Evolutionary conservation across 1,140 invertebrate species (phyloP).

Genomic region (Dufourea novaeangliae): DNA sequence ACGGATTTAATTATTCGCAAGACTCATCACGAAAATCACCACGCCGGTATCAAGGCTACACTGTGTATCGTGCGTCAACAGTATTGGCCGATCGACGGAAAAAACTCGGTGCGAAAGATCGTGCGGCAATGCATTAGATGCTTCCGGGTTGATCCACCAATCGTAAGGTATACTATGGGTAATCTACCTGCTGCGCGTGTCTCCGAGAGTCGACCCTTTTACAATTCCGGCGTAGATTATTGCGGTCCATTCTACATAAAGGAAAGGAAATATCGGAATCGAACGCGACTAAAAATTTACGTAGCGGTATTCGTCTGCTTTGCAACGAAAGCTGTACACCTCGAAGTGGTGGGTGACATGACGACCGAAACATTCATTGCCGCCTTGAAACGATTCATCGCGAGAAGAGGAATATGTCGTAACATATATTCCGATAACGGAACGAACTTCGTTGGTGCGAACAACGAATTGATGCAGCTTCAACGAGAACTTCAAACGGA

Average conservation of each 20-base stretch:
- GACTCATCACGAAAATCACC: not conserved
- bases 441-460: not conserved
- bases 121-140: not conserved
- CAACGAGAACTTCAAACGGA: not conserved
- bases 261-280: not conserved
- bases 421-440: conserved; percentile 13
- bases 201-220: not conserved
- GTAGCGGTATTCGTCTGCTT: conserved; percentile 10
- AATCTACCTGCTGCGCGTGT: not conserved
- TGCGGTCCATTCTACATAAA: not conserved
- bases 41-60: not conserved
- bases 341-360: not conserved
- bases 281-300: not conserved
- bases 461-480: not conserved
- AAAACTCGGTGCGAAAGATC: not conserved
- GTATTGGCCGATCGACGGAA: not conserved
- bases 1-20: not conserved
- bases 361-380: not conserved
- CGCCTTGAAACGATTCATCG: not conserved
- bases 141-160: not conserved
- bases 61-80: not conserved
- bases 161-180: not conserved
- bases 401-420: not conserved
- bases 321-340: not conserved
- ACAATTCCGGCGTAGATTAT: not conserved